Evolutionary conservation across 2,888 invertebrate species (phyloP), one percentile per base, ranked within the genome.

Genomic region (Phyllotreta cruciferae): DNA sequence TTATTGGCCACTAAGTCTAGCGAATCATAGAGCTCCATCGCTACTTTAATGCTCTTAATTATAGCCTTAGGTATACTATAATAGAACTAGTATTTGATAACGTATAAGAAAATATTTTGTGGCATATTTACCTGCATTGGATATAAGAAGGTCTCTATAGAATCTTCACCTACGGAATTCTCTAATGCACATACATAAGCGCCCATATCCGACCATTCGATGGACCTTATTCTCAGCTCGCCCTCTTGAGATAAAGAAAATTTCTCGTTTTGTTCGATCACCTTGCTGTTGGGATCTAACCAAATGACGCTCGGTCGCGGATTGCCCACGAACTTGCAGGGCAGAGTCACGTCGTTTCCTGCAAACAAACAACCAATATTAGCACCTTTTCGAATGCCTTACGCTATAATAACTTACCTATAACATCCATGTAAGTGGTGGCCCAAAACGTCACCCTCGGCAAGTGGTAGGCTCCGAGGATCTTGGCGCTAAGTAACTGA

Each of bases 131-230:
- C 77, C 73, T 75, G 79, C 73, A 85, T 75, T 10, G 93, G 91
- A 75, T 94, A 92, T n/a, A 93, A 77, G 81, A 93, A 93, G 6
- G 91, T 90, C 11, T 83, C 82, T 3, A 83, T 84, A 0, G 83
- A 78, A 70, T 89, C 90, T 66, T 86, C 85, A 3, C 90, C 90
- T 10, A 85, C 81, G 10, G 82, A 76, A 73, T 90, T 91, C 69
- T 87, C 86, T 0, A 90, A 92, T 9, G 87, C 82, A 77, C 96
- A 96, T 0, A 85, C 88, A 79, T 89, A 94, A 13, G 84, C 84
- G 4, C 94, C 95, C 94, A 94, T 93, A 72, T 93, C 91, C 7
- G 83, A 80, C 91, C 92, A 96, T 44, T 83, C 82, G 6, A 94
- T 83, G 8, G 86, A 83, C 13, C 84, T 81, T 71, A 96, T 91